Base-by-base conservation (phyloP, 2,113 vertebrate genomes). In the Thinocorus orbignyianus region DNA sequence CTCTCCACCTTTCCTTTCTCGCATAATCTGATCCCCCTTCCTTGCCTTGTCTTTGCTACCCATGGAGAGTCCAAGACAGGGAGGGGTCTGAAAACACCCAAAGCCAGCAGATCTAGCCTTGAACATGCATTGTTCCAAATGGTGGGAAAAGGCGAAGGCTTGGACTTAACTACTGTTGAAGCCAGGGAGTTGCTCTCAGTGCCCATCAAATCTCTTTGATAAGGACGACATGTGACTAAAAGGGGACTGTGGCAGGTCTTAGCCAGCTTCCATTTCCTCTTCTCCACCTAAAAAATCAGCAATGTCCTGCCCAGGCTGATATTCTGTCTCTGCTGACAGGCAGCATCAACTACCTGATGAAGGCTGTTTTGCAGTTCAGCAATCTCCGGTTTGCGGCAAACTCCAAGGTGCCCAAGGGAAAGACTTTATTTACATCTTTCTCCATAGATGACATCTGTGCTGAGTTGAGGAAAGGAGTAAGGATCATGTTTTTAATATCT, bases 61-160 rank as follows among this genome's bases (percentile, higher is more conserved):
- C 2, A 1, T 26, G 17, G 7, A 1, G 1, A 0, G 1, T 26
- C 33, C 71, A 51, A 74, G 22, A 20, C 2, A 12, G 39, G 14
- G 48, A 86, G 3, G 13, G 7, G 7, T 10, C 6, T 80, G 54
- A 57, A 79, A 52, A 46, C 4, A 7, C 18, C 16, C 17, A 61
- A 84, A 70, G 10, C 5, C 49, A 57, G 14, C 7, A 65, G 12
- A 8, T 61, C 28, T 61, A n/a, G 11, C 9, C 24, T 35, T 46
- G 26, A 49, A 49, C 22, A 19, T 19, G 30, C 14, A 6, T n/a
- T 39, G 4, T 41, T 65, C 30, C 35, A 41, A 73, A 54, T 5
- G 17, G 13, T 26, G 30, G 62, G 30, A 7, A 52, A 79, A 77
- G 77, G 44, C 11, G 66, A 52, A 65, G 28, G 33, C n/a, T 83